phyloP scores from a whole-genome alignment of 2,888 invertebrate species.

The Aquatica leii region DNA sequence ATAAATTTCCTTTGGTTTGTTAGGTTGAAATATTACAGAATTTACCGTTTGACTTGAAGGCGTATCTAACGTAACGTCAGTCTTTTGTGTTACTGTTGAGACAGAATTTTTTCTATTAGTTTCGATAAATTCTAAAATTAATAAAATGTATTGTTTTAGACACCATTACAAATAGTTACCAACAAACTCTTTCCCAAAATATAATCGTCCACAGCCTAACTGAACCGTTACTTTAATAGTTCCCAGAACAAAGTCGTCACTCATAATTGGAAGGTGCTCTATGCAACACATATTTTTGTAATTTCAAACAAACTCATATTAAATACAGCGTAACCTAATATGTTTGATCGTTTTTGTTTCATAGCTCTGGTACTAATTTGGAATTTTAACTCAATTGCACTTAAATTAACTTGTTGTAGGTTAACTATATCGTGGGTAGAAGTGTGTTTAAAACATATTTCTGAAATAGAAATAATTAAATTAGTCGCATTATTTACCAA shows the following conservation, averaged over 20 bases:
- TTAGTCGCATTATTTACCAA: too few species aligned
- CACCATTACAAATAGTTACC: too few species aligned
- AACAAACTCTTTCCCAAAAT: slow-evolving; percentile 64
- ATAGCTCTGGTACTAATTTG: slow-evolving; percentile 60
- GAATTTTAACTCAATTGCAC: slow-evolving; percentile 57
- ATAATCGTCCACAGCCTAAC: slow-evolving; percentile 61
- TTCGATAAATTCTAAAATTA: slow-evolving; percentile 27
- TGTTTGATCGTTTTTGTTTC: slow-evolving; percentile 59
- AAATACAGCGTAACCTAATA: slow-evolving; percentile 60
- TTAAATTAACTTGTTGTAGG: slow-evolving; percentile 51
- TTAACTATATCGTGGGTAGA: slow-evolving; percentile 59
- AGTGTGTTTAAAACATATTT: slow-evolving; percentile 61
- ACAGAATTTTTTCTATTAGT: slow-evolving; percentile 20
- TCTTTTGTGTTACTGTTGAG: slow-evolving; percentile 15
- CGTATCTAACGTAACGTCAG: slow-evolving; percentile 12
- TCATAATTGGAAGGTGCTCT: slow-evolving; percentile 57
- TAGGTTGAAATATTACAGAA: slow-evolving; percentile 11
- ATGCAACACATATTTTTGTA: slow-evolving; percentile 54
- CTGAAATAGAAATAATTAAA: slow-evolving; percentile 55
- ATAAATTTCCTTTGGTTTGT: not conserved
- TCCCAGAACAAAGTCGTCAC: slow-evolving; percentile 58
- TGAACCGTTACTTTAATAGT: slow-evolving; percentile 60
- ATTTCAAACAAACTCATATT: slow-evolving; percentile 55
- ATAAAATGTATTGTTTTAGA: too few species aligned
- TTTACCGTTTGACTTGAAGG: slow-evolving; percentile 14